Base-by-base conservation (phyloP, 2,888 invertebrate genomes). In the Acanthopleura granulata region DNA sequence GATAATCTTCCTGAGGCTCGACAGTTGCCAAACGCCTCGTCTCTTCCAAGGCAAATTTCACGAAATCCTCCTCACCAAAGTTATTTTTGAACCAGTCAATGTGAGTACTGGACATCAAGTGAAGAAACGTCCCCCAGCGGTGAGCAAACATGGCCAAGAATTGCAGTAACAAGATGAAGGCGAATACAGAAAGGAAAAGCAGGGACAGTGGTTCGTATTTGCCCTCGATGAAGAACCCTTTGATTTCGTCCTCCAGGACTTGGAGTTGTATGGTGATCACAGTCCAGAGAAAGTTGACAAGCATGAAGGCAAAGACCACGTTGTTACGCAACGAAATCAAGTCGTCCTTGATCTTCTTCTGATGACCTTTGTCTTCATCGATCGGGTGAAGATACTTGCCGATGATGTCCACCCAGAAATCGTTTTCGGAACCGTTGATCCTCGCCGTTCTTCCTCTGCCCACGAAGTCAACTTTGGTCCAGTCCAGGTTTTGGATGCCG, bases 271-370 rank as follows among this genome's bases (percentile, higher is more conserved):
- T 97, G 86, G 99, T 97, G 92, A 98, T 97, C 91, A 99, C 94
- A 88, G 99, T 97, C 94, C 99, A 99, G 88, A 99, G 94, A 85
- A 98, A 97, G 93, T 99, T 99, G 92, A 97, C 92, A 98, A 99
- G 99, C 93, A 98, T 84, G 77, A 83, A 87, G 49, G 86, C 84
- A 69, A 87, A 86, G 1, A 87, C 87, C 3, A 87, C 85, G 73
- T 87, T 88, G 77, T 87, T 87, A 72, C 85, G 84, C 30, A 87
- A 77, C 0, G 82, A 80, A 66, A 81, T 81, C 51, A 86, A 73
- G 66, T 86, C 86, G 49, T 83, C 79, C 22, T 82, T 82, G 51
- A 87, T 84, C 75, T 87, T 87, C 71, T 85, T 76, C 72, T 87
- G 83, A 72, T 87, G 85, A 74, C 95, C 94, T 88, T 96, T 96